Conservation (phyloP, 2,113 vertebrate species). For the Osmerus mordax region DNA sequence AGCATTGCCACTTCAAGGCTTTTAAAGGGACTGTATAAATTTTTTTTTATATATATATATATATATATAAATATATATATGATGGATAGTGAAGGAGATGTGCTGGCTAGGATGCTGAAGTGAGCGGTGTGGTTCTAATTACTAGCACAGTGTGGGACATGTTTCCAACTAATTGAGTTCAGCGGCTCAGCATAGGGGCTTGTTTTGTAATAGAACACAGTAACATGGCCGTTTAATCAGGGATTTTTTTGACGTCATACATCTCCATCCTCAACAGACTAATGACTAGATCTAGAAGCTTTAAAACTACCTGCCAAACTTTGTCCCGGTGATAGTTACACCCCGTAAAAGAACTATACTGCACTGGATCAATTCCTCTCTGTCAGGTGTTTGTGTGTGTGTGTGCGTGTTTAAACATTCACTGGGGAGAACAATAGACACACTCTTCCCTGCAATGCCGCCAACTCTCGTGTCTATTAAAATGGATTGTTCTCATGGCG, state of each 20-base stretch:
- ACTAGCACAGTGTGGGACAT: slow-evolving; percentile 9
- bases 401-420: slow-evolving; percentile 19
- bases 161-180: slow-evolving; percentile 12
- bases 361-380: slow-evolving; percentile 18
- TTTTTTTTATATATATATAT: too few species aligned
- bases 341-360: slow-evolving; percentile 2
- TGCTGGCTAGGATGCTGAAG: too few species aligned
- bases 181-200: slow-evolving; percentile 12
- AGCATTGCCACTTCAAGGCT: too few species aligned
- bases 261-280: slow-evolving; percentile 1
- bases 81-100: slow-evolving; percentile 4
- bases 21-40: too few species aligned
- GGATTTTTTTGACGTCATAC: neutral
- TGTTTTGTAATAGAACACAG: slow-evolving; percentile 17
- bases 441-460: slow-evolving; percentile 12
- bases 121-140: slow-evolving; percentile 20
- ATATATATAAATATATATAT: too few species aligned
- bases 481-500: slow-evolving; percentile 28
- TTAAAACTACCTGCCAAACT: neutral
- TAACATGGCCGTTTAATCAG: slow-evolving; percentile 25
- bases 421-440: slow-evolving; percentile 12
- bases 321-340: neutral
- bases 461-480: slow-evolving; percentile 34
- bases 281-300: neutral
- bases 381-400: slow-evolving; percentile 14